phyloP scores from a whole-genome alignment of 2,113 vertebrate species.

The Neoarius graeffei region DNA sequence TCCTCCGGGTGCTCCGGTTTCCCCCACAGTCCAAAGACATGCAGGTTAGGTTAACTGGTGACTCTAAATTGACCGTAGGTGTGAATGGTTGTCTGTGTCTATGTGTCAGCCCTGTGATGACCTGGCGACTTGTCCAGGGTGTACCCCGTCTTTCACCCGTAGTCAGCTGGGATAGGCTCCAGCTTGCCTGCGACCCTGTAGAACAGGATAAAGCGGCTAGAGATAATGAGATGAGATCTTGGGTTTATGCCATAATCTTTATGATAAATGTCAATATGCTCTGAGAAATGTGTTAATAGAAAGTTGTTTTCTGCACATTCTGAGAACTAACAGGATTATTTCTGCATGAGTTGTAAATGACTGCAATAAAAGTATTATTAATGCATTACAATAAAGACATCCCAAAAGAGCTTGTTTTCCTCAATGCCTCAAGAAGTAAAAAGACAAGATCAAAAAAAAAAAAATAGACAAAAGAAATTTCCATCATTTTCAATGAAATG shows the following conservation, averaged over 20 bases:
- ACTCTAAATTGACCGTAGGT: too few species aligned
- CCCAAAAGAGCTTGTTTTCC: background rate
- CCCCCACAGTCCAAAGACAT: too few species aligned
- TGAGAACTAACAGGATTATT: background rate
- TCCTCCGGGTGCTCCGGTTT: too few species aligned
- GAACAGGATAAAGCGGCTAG: too few species aligned
- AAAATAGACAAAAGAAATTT: background rate
- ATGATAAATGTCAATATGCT: background rate
- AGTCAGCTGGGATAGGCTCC: too few species aligned
- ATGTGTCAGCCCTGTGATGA: too few species aligned
- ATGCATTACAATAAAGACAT: background rate
- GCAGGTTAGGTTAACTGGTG: too few species aligned
- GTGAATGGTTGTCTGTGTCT: too few species aligned
- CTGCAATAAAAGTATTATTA: background rate
- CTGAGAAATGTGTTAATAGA: background rate
- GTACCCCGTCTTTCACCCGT: too few species aligned
- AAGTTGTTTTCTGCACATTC: background rate
- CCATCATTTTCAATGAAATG: background rate
- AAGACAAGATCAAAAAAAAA: background rate
- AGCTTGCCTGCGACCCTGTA: too few species aligned
- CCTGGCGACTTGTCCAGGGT: too few species aligned
- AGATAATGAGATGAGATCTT: too few species aligned
- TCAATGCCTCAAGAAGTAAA: background rate
- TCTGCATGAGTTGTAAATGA: background rate
- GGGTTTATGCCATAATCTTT: background rate